Percentiles rank a stretch among this genome's conserved stretches.
phyloP scores from a whole-genome alignment of 2,113 vertebrate genomes.

The Datnioides undecimradiatus region DNA sequence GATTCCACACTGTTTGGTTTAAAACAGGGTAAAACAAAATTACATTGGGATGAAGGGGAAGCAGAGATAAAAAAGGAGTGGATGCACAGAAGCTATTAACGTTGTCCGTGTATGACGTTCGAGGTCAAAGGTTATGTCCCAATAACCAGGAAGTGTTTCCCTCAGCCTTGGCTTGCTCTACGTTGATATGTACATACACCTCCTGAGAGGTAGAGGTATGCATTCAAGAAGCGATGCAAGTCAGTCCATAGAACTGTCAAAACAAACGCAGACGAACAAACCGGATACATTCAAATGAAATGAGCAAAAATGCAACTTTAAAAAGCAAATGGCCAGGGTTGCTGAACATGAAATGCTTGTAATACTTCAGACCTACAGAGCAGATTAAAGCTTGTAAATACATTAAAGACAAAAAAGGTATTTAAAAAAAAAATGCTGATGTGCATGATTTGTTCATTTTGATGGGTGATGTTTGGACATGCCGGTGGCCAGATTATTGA shows the following conservation, averaged over 20 bases:
- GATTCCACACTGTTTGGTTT: constrained; percentile 82
- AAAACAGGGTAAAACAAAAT: constrained; percentile 85
- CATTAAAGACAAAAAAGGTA: constrained; percentile 93
- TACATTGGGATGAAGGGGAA: constrained; percentile 81
- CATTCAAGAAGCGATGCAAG: constrained; percentile 75
- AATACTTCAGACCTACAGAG: constrained; percentile 92
- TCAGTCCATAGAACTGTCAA: constrained; percentile 68
- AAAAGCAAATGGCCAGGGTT: constrained; percentile 80
- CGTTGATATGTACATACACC: constrained; percentile 84
- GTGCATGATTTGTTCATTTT: constrained; percentile 65
- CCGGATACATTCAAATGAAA: constrained; percentile 64
- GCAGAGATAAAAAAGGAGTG: constrained; percentile 45
- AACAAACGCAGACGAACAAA: constrained; percentile 67
- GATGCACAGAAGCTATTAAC: constrained; percentile 65
- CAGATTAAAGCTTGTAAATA: constrained; percentile 99
- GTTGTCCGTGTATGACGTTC: constrained; percentile 58
- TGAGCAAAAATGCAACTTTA: constrained; percentile 80
- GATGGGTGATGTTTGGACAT: neutral
- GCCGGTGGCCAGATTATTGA: neutral
- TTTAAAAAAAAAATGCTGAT: constrained; percentile 86
- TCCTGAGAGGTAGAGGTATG: constrained; percentile 82
- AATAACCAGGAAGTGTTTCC: constrained; percentile 79
- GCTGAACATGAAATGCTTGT: constrained; percentile 87
- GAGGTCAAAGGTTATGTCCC: constrained; percentile 74
- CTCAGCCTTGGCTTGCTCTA: constrained; percentile 90